Evolutionary conservation across 2,797 vertebrate species (phyloP).

Genomic region (Chelonia mydas): DNA sequence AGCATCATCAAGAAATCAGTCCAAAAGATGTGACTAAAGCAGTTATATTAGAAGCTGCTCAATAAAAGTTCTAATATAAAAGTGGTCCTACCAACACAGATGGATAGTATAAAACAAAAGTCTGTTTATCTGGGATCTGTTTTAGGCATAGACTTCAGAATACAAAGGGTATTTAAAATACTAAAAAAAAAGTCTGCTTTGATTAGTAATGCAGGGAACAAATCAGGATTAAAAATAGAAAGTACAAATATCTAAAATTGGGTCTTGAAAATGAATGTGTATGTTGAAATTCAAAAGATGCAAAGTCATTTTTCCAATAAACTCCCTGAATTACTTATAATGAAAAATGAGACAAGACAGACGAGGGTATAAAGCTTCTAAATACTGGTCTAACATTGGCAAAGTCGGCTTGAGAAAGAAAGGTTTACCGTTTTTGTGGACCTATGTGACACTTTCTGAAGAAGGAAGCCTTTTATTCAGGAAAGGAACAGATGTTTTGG

Average conservation of each 20-base stretch:
- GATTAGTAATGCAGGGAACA: slow-evolving; percentile 25
- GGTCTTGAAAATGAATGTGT: slow-evolving; percentile 13
- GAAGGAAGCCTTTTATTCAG: slow-evolving; percentile 76
- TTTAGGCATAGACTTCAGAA: neutral
- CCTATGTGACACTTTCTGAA: slow-evolving; percentile 67
- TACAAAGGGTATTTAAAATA: neutral
- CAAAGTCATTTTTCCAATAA: neutral
- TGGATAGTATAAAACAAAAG: neutral
- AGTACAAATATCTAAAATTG: neutral
- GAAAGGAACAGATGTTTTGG: slow-evolving; percentile 80
- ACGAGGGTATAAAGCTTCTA: slow-evolving; percentile 51
- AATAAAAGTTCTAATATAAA: neutral
- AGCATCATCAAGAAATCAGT: neutral
- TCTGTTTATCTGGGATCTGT: neutral
- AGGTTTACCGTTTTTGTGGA: slow-evolving; percentile 68
- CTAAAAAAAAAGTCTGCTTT: slow-evolving; percentile 20
- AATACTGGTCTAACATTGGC: slow-evolving; percentile 35
- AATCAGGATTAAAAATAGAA: slow-evolving; percentile 36
- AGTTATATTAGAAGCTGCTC: neutral
- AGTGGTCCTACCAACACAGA: neutral
- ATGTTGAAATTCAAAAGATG: slow-evolving; percentile 22
- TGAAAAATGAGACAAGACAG: slow-evolving; percentile 50
- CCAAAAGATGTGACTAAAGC: neutral
- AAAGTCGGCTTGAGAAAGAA: slow-evolving; percentile 46
- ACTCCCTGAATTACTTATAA: slow-evolving; percentile 17